Evolutionary conservation across 2,113 vertebrate species (phyloP), one percentile per base, ranked within the genome.

Genomic region (Eira barbara): DNA sequence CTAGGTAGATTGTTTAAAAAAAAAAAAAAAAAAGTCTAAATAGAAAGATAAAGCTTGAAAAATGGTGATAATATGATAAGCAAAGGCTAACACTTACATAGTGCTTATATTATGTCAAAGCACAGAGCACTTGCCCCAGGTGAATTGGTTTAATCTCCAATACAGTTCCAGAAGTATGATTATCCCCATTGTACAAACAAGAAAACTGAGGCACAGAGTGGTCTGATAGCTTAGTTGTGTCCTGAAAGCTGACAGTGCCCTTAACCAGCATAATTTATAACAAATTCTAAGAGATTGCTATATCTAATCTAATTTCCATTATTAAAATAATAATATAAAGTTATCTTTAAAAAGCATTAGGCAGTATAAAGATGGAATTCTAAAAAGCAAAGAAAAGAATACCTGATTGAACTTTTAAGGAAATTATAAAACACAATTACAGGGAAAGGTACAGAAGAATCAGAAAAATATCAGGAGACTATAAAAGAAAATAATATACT

Each of bases 291-390:
- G 31, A 67, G 29, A 14, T 89, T 31, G 17, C 7, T 80, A 29
- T 25, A 18, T 29, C 23, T 79, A 91, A 45, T 87, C 31, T 78
- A 23, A 92, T 95, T 94, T 93, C 34, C 14, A 69, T 13, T 67
- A 90, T 82, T 76, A 95, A 81, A 89, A 79, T 57, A 71, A 96
- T 93, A 92, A 67, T 2, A 39, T 55, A n/a, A 95, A 61, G 5
- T 87, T 92, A 93, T 10, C 69, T 91, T 55, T 27, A 74, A 73
- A 73, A 49, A 87, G 76, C 6, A 42, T 79, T 78, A 52, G 25
- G 6, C 67, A 91, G 89, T 31, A 88, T 31, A 94, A 90, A 93
- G 47, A 83, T 55, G 29, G 8, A 89, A 86, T 83, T 25, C 8
- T 4, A 23, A 47, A 91, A 89, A 80, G 4, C 2, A 79, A 94